These are phyloP conservation scores for Danaus melanippus DNA, from an alignment of 1,140 invertebrate genomes.

Conservation along the genomic window DNA sequence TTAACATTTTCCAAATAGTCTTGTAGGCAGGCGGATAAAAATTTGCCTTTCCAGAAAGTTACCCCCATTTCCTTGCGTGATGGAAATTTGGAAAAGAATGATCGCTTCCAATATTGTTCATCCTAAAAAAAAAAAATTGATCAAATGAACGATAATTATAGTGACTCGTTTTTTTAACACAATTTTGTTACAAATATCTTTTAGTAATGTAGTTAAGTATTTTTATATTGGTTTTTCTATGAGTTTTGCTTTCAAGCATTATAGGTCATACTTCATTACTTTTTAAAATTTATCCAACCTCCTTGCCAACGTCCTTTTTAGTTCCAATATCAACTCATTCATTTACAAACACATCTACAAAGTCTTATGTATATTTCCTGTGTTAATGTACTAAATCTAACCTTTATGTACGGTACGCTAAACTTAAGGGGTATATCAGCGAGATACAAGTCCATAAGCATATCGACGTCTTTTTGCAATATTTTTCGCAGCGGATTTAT, in stretches of 20 bases:
- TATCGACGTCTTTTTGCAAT: slow-evolving; percentile 57
- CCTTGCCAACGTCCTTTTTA: no score
- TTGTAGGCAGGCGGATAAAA: slow-evolving; percentile 54
- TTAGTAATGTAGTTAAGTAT: neutral
- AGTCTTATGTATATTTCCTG: no score
- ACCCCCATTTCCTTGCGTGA: slow-evolving; percentile 38
- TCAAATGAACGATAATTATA: no score
- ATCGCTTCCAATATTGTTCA: slow-evolving; percentile 64
- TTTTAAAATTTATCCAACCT: no score
- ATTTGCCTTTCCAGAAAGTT: slow-evolving; percentile 62
- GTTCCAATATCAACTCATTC: no score
- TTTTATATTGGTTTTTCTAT: no score
- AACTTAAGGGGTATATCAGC: slow-evolving; percentile 53
- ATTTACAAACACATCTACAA: no score
- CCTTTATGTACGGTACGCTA: slow-evolving; percentile 56
- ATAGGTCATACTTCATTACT: no score
- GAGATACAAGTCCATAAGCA: slow-evolving; percentile 61
- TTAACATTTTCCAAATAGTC: slow-evolving; percentile 61
- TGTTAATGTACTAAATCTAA: slow-evolving; percentile 15
- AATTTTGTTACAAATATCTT: slow-evolving; percentile 1
- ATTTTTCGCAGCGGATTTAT: slow-evolving; percentile 52
- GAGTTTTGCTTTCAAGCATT: no score
- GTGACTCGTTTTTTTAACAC: neutral
- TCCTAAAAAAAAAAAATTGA: slow-evolving; percentile 38
- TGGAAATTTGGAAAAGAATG: slow-evolving; percentile 49